Evolutionary conservation across 30 jellyfish, hydroid and myxozoan species (phyloP).

Genomic region (Pelagia noctiluca): DNA sequence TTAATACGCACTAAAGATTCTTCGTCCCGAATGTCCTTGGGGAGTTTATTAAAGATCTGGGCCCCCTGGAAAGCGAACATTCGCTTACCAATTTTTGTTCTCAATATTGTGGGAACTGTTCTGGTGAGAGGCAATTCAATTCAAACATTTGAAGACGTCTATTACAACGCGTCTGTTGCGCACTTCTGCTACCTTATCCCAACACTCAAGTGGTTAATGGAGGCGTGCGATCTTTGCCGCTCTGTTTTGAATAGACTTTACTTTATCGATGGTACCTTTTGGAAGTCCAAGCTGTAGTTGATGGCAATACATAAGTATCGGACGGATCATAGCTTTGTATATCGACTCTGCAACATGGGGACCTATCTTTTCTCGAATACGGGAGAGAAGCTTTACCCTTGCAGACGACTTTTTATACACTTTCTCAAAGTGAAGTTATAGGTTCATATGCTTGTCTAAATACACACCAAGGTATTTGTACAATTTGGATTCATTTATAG

Average conservation of each 20-base stretch:
- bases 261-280: slow-evolving; percentile 62
- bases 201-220: slow-evolving; percentile 45
- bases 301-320: slow-evolving; percentile 37
- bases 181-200: slow-evolving; percentile 58
- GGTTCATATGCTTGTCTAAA: slow-evolving; percentile 51
- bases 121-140: slow-evolving; percentile 51
- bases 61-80: too few species aligned
- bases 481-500: slow-evolving; percentile 30
- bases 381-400: slow-evolving; percentile 58
- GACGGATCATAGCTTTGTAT: slow-evolving; percentile 50
- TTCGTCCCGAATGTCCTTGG: slow-evolving; percentile 37
- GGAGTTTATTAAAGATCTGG: slow-evolving; percentile 18
- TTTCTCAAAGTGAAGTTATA: slow-evolving; percentile 51
- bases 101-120: slow-evolving; percentile 47
- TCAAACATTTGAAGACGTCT: slow-evolving; percentile 40
- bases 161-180: slow-evolving; percentile 65
- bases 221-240: slow-evolving; percentile 49
- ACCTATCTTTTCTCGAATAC: slow-evolving; percentile 39
- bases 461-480: slow-evolving; percentile 57
- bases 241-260: slow-evolving; percentile 53
- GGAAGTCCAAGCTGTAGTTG: slow-evolving; percentile 63
- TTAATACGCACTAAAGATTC: slow-evolving; percentile 27
- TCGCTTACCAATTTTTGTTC: too few species aligned
- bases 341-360: slow-evolving; percentile 64
- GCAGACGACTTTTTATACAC: slow-evolving; percentile 54